Conservation (phyloP, 92 coral and sea anemone genomes). For the Actinernus sp. region DNA sequence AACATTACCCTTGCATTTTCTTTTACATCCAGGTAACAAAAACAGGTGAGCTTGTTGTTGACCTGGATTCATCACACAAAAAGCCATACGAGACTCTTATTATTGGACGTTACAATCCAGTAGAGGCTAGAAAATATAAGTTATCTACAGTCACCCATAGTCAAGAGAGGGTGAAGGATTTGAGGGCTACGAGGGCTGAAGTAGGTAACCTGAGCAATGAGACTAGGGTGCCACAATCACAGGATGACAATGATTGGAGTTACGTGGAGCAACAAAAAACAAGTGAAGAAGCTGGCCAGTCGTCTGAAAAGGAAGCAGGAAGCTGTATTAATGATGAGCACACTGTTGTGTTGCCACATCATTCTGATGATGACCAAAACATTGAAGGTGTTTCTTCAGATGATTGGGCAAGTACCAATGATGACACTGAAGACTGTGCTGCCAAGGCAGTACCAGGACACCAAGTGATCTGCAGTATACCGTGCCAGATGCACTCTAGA, state of each 20-base stretch:
- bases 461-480: constrained; percentile 90
- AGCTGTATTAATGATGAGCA: neutral
- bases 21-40: constrained; percentile 91
- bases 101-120: constrained; percentile 64
- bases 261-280: neutral
- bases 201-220: neutral
- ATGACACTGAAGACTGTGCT: neutral
- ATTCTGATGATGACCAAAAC: too few relatives aligned
- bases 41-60: constrained; percentile 85
- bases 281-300: neutral
- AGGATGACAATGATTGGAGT: neutral
- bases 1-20: too few relatives aligned
- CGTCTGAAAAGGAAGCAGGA: neutral
- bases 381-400: neutral
- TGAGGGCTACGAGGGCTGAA: too few relatives aligned
- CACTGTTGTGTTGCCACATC: neutral
- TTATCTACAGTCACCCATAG: neutral
- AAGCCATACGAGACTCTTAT: constrained; percentile 93
- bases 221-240: too few relatives aligned
- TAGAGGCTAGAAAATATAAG: neutral
- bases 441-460: constrained; percentile 50
- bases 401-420: neutral
- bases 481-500: constrained; percentile 91
- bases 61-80: constrained; percentile 89
- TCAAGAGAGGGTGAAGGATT: too few relatives aligned